Evolutionary conservation across 1,140 invertebrate species (phyloP).

Genomic region (Cryptotermes secundus): DNA sequence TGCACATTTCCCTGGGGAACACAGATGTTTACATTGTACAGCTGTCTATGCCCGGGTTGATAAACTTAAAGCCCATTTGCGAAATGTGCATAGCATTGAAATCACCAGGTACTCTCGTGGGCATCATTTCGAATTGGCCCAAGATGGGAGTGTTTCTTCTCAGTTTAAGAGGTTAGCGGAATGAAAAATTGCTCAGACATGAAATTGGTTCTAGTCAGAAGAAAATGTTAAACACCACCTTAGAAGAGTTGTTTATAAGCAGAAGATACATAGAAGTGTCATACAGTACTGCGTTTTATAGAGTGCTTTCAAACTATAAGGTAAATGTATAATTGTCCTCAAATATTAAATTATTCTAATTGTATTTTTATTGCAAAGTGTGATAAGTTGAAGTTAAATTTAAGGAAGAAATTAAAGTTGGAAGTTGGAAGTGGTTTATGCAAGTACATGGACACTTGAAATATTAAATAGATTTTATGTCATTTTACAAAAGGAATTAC

Average conservation of each 20-base stretch:
- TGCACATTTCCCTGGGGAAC: slow-evolving; percentile 66
- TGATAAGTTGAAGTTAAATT: no score
- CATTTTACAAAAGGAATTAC: no score
- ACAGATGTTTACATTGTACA: slow-evolving; percentile 63
- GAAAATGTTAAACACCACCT: not conserved
- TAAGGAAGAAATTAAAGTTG: no score
- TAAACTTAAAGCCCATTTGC: slow-evolving; percentile 21
- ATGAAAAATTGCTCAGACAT: not conserved
- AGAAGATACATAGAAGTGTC: not conserved
- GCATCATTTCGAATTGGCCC: not conserved
- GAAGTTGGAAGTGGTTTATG: no score
- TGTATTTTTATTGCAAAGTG: no score
- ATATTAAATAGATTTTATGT: no score
- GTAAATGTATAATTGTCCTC: not conserved
- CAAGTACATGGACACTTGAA: no score
- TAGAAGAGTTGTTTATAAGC: not conserved
- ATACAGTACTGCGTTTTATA: not conserved
- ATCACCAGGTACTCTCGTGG: slow-evolving; percentile 20
- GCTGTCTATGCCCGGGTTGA: slow-evolving; percentile 9
- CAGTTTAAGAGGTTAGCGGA: not conserved
- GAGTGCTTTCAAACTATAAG: not conserved
- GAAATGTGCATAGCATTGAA: slow-evolving; percentile 1
- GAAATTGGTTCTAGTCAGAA: not conserved
- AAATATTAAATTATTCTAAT: no score
- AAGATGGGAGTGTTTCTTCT: not conserved